Evolutionary conservation across 2,888 invertebrate species (phyloP), one percentile per base, ranked within the genome.

Genomic region (Drosophila subsilvestris): DNA sequence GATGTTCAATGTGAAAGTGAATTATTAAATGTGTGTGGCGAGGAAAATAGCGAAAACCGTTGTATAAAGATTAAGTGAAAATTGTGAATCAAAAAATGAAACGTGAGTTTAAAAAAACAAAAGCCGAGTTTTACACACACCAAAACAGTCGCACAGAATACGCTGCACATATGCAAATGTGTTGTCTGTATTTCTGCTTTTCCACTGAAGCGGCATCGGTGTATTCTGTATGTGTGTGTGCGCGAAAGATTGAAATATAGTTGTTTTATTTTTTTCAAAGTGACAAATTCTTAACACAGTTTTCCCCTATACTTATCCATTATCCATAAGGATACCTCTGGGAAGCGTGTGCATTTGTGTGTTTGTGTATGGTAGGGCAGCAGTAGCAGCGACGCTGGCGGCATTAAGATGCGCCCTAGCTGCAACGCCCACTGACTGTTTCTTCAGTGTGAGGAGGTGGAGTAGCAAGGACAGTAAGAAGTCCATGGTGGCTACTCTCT

Each of bases 151-250:
- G 27, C 70, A 54, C 59, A 53, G 53, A 69, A 43, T 43, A 37
- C 60, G 49, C 42, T 54, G 60, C 69, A 75, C 55, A 84, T 75
- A 80, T 84, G 81, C 79, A 85, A 82, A 81, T 66, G 83, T 74
- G 85, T 77, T 65, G 79, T 79, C 85, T 81, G 78, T 50, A n/a
- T 37, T 37, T 37, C 37, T 37, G 37, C 14, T 37, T 37, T 5
- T 37, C 14, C n/a, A n/a, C 7, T n/a, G 37, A 37, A n/a, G 37
- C 37, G 37, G 37, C 37, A 14, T 37, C 10, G 32, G 20, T 75
- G 62, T 72, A 58, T 69, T 43, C 47, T 54, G 66, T 80, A 69
- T 82, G 86, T 70, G 83, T 54, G 54, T 27, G 48, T 59, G 53
- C 25, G 70, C 57, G 43, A 43, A 56, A 56, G 70, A 74, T 81